Base-by-base conservation (phyloP, 1,140 invertebrate genomes). In the Heliconius nattereri region DNA sequence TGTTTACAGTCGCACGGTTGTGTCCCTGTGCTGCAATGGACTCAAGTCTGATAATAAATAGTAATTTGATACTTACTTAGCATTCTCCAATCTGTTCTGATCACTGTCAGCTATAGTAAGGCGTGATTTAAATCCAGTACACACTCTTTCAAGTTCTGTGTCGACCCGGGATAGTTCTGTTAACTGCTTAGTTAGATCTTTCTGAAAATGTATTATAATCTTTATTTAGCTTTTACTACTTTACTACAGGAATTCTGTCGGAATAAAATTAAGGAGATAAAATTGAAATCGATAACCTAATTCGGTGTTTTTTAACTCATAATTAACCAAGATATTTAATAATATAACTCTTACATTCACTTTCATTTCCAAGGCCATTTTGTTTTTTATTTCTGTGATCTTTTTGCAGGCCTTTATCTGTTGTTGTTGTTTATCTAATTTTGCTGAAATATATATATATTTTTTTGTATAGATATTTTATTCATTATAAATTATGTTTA, bases 91-190 rank as follows among this genome's bases (percentile, higher is more conserved):
- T 75, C 91, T 76, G 3, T 88, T 85, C 52, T 87, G 85, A 77
- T 94, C 94, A 49, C 86, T 91, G 54, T 92, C 91, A 7, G 89
- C 86, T 35, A 94, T 93, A 1, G 86, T 90, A 16, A 93, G 84
- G 7, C 85, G 78, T 1, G 83, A 80, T 23, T 86, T 82, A 11
- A 93, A 83, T 7, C 76, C 78, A 0, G 84, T 76, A 78, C 92
- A 94, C 2, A 90, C 85, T 3, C 84, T 80, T 35, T 93, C 90
- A 81, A 92, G 77, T 54, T 94, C 91, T 2, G 60, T 73, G 0
- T 84, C 79, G 2, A 87, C 83, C 0, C 85, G 82, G 1, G 82
- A 78, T 23, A 94, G 72, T 45, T 90, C 88, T 8, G 86, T 81
- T 7, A 92, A 79, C n/a, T 89, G 84, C 20, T 89, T 82, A 7